Percentiles rank a stretch among this genome's conserved stretches.
Evolutionary conservation across 2,797 vertebrate genomes (phyloP).

Genomic region (Dendrocincla fuliginosa): DNA sequence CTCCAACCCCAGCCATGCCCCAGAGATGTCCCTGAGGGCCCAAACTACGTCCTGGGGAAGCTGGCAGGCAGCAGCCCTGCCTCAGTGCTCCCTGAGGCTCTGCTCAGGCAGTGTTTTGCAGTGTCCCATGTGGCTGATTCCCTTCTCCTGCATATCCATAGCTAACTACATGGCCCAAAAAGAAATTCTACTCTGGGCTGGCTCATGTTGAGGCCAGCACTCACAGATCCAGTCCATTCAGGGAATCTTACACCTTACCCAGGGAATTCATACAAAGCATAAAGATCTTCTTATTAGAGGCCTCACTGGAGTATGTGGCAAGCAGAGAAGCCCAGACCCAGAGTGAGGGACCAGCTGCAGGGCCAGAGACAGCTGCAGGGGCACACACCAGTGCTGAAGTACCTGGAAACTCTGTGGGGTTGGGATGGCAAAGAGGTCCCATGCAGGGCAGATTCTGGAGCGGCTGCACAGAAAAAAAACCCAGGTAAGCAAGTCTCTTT

Average conservation of each 20-base stretch:
- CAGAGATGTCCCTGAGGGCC: background rate
- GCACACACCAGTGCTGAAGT: background rate
- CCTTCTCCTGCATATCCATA: background rate
- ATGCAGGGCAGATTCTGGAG: conserved; percentile 72
- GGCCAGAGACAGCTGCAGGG: background rate
- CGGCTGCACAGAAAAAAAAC: conserved; percentile 74
- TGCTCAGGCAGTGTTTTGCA: background rate
- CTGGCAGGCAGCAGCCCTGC: background rate
- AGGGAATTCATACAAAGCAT: background rate
- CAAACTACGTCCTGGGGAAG: background rate
- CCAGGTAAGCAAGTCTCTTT: background rate
- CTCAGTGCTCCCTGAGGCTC: background rate
- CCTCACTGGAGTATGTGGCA: rapidly evolving
- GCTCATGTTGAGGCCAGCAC: background rate
- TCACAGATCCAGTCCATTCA: background rate
- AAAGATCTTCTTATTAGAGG: background rate
- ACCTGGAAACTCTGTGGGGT: conserved; percentile 89
- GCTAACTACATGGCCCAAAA: background rate
- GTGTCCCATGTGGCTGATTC: background rate
- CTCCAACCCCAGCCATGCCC: background rate
- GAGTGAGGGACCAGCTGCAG: rapidly evolving
- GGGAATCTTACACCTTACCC: background rate
- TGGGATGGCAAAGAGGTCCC: conserved; percentile 74
- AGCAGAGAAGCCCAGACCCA: background rate
- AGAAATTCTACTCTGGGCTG: background rate